phyloP scores from a whole-genome alignment of 1,140 invertebrate genomes.

The Caenorhabditis tropicalis region DNA sequence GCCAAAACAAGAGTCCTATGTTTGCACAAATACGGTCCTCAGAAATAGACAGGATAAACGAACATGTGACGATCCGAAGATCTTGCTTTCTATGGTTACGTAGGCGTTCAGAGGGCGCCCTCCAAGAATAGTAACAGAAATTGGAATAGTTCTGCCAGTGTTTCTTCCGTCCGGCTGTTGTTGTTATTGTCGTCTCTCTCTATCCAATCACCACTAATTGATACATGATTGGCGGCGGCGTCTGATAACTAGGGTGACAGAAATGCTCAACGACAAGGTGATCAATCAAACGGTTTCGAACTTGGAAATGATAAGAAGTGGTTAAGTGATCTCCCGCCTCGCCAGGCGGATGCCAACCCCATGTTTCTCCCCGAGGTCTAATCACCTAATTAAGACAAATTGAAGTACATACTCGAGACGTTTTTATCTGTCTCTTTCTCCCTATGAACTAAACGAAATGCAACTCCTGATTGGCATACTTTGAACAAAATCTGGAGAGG shows the following conservation, averaged over 20 bases:
- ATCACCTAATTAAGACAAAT: slow-evolving; percentile 45
- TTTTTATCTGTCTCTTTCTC: neutral
- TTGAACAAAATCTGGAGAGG: neutral
- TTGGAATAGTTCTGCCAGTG: neutral
- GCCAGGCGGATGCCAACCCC: neutral
- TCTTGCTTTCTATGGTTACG: slow-evolving; percentile 35
- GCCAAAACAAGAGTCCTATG: slow-evolving; percentile 10
- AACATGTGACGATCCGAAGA: slow-evolving; percentile 7
- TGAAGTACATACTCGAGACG: slow-evolving; percentile 39
- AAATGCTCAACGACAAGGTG: slow-evolving; percentile 34
- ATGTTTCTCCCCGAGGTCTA: neutral
- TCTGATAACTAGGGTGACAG: neutral
- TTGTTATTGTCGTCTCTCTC: slow-evolving; percentile 3
- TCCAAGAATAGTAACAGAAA: slow-evolving; percentile 19
- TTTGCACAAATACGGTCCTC: slow-evolving; percentile 23
- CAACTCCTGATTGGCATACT: slow-evolving; percentile 6
- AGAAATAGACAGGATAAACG: slow-evolving; percentile 12
- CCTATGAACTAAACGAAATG: neutral
- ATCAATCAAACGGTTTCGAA: slow-evolving; percentile 30
- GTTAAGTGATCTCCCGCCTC: slow-evolving; percentile 31
- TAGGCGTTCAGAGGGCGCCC: slow-evolving; percentile 33
- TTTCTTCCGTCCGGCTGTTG: slow-evolving; percentile 4
- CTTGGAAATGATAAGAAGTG: slow-evolving; percentile 5
- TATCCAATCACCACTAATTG: neutral
- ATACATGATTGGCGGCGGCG: neutral